These are phyloP conservation scores for Cichladusa arquata DNA, from an alignment of 2,113 vertebrate species.

Conservation along the genomic window DNA sequence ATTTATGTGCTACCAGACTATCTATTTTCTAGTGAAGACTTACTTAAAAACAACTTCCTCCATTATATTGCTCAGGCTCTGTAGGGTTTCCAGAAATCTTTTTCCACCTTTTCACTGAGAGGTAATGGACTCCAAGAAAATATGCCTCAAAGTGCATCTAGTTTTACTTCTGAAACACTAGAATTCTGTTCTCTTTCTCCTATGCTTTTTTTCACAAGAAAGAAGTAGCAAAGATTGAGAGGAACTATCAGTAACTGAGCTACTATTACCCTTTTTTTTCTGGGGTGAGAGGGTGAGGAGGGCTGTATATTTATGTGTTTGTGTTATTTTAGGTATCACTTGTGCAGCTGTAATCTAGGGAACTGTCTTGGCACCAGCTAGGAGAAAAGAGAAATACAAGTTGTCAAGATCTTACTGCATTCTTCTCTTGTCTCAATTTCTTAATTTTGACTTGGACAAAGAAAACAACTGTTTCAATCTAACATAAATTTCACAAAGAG, in stretches of 20 bases:
- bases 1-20: neutral
- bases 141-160: neutral
- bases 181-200: neutral
- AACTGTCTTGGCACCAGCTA: neutral
- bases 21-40: neutral
- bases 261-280: neutral
- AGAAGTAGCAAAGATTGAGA: neutral
- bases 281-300: fast-evolving
- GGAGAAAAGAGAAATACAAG: neutral
- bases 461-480: neutral
- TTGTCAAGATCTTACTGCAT: neutral
- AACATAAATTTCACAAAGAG: neutral
- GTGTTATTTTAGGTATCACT: conserved; percentile 6
- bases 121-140: neutral
- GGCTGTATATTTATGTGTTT: neutral
- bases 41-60: neutral
- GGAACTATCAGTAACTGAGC: neutral
- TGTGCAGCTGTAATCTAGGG: conserved; percentile 11
- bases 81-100: neutral
- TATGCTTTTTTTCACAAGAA: neutral
- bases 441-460: neutral
- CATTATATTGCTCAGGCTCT: neutral
- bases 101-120: neutral
- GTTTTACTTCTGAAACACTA: neutral
- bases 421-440: conserved; percentile 8